Base-by-base conservation (phyloP, 2,888 invertebrate species). In the Amiota minor region DNA sequence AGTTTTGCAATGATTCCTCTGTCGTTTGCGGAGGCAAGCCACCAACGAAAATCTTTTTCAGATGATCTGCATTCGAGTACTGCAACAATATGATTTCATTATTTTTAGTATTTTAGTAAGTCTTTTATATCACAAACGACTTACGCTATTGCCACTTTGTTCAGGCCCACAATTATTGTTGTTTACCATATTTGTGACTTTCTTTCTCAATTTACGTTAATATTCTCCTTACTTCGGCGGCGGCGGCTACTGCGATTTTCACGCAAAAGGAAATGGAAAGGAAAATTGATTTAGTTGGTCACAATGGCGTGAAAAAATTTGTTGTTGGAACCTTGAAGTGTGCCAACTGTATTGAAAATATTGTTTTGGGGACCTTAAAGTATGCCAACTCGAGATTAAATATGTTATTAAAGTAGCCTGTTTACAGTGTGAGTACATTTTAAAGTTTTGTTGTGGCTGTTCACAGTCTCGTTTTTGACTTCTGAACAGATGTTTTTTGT, bases 41-140 rank as follows among this genome's bases (percentile, higher is more conserved):
- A 9, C 89, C 88, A 67, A 89, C 81, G 65, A 89, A 89, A 71
- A 89, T 85, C 80, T 88, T 88, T 16, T 87, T 81, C 73, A 89
- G 83, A 75, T 88, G 88, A 64, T 89, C 89, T 23, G 59, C 71
- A 59, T 59, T 18, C 11, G 11, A n/a, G 59, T 35, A 35, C 35
- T 35, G 35, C 35, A 6, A 35, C 2, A 35, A 35, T 35, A 35
- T 35, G 35, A 35, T 35, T 35, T 35, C 35, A 35, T 4, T 3
- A 35, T 35, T 35, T 35, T 35, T 35, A 35, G 35, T 35, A 35
- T 35, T 35, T 35, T 35, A 35, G 35, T 6, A 35, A 35, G 35
- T 35, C 2, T 35, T 4, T 4, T 35, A 2, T 2, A 35, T 6
- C 35, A 6, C 6, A 35, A 6, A 8, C 35, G 35, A 59, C n/a